phyloP scores from a whole-genome alignment of 2,113 vertebrate species.

The Burhinus oedicnemus region DNA sequence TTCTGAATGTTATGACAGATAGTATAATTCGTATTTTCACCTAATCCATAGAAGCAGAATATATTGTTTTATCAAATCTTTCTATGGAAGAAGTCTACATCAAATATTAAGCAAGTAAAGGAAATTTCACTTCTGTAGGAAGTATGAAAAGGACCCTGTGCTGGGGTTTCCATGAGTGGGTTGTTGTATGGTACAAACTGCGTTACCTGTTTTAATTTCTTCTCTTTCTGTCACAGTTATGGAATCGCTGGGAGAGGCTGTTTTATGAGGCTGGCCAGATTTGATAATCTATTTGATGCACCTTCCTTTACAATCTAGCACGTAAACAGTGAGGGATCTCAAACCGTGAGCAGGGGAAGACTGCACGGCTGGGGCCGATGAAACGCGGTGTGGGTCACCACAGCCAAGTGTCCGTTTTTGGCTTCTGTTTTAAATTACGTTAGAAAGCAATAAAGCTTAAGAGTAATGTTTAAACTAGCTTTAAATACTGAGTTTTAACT shows the following conservation, averaged over 20 bases:
- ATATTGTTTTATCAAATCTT: neutral
- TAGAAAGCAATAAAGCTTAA: neutral
- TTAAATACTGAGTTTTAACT: neutral
- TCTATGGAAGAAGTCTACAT: neutral
- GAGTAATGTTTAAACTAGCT: neutral
- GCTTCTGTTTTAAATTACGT: neutral
- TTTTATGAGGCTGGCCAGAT: neutral
- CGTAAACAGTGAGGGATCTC: neutral
- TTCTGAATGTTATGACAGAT: neutral
- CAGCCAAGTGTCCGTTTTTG: neutral
- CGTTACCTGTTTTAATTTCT: neutral
- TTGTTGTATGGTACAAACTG: neutral
- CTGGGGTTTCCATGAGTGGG: neutral
- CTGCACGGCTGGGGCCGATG: neutral
- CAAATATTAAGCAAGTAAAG: neutral
- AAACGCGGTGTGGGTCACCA: fast-evolving
- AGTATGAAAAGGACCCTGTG: neutral
- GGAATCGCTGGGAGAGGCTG: neutral
- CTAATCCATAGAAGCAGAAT: neutral
- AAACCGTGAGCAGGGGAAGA: neutral
- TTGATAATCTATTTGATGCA: fast-evolving
- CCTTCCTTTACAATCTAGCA: neutral
- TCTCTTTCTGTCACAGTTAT: neutral
- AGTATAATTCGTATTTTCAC: neutral
- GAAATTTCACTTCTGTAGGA: neutral